Conservation (phyloP, 2,888 invertebrate species). For the Proisotoma minuta region DNA sequence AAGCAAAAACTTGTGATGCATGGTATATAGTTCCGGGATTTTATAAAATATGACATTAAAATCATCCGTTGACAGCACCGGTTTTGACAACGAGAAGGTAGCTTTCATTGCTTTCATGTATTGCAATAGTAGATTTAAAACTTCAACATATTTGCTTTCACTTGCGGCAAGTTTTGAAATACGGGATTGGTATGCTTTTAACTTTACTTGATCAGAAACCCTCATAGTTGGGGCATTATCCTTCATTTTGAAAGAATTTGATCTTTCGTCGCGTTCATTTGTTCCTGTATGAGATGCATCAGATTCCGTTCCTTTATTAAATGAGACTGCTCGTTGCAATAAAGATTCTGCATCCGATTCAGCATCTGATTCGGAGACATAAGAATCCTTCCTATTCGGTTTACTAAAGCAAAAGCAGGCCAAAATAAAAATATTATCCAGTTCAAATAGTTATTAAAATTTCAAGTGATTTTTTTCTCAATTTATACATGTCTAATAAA, state of each 20-base stretch:
- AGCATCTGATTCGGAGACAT: background rate
- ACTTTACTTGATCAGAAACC: slow-evolving; percentile 65
- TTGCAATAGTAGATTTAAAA: slow-evolving; percentile 81
- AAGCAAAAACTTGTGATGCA: slow-evolving; percentile 77
- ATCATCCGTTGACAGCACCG: slow-evolving; percentile 81
- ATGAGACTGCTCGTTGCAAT: background rate
- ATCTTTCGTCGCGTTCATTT: too few species aligned
- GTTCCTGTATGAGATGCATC: background rate
- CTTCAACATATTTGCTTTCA: slow-evolving; percentile 84
- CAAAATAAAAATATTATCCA: slow-evolving; percentile 4
- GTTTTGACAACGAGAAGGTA: slow-evolving; percentile 79
- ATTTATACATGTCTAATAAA: background rate
- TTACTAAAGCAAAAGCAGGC: slow-evolving; percentile 26
- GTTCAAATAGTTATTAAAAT: background rate
- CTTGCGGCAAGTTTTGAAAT: slow-evolving; percentile 85
- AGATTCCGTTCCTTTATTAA: background rate
- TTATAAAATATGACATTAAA: slow-evolving; percentile 88
- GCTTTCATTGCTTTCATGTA: slow-evolving; percentile 89
- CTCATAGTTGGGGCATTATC: slow-evolving; percentile 46
- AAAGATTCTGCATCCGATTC: background rate
- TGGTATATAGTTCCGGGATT: slow-evolving; percentile 77
- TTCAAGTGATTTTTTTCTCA: background rate
- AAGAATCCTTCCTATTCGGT: slow-evolving; percentile 10
- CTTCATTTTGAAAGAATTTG: slow-evolving; percentile 11
- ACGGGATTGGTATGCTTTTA: slow-evolving; percentile 82